Conservation (phyloP, 2,113 vertebrate genomes). For the Ivindomyrus marchei region DNA sequence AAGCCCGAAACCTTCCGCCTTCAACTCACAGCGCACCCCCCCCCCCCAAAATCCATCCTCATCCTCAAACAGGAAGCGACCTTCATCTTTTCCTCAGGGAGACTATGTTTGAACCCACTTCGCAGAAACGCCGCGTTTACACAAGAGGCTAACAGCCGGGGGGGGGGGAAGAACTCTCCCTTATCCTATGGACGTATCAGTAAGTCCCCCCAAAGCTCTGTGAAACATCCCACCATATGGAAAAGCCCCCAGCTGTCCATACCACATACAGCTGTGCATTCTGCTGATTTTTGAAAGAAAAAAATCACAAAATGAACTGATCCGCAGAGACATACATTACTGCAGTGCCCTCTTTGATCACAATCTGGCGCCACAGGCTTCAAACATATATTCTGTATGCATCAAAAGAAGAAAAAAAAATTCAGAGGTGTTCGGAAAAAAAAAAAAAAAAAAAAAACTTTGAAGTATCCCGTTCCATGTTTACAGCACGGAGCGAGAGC, state of each 20-base stretch:
- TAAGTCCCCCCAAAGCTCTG: neutral
- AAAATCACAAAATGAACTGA: neutral
- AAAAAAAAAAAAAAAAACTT: neutral
- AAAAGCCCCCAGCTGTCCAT: neutral
- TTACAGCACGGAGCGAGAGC: neutral
- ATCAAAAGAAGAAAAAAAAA: neutral
- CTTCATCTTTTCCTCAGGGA: conserved; percentile 16
- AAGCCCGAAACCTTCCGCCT: neutral
- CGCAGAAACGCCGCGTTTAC: conserved; percentile 15
- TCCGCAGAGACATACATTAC: conserved; percentile 9
- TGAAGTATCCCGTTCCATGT: neutral
- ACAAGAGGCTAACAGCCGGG: conserved; percentile 44
- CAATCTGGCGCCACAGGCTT: neutral
- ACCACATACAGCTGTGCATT: neutral
- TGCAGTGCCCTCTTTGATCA: neutral
- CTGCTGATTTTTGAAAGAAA: conserved; percentile 36
- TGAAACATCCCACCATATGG: conserved; percentile 27
- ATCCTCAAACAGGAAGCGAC: neutral
- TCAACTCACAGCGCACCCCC: neutral
- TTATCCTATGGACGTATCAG: neutral
- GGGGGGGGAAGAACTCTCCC: conserved; percentile 40
- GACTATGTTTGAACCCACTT: conserved; percentile 20
- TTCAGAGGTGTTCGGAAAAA: neutral
- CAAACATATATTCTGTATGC: neutral
- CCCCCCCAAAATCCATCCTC: neutral